Percentiles rank a stretch among this genome's conserved stretches.
Conservation (phyloP, 2,797 vertebrate species). For the Phalloptychus januarius region DNA sequence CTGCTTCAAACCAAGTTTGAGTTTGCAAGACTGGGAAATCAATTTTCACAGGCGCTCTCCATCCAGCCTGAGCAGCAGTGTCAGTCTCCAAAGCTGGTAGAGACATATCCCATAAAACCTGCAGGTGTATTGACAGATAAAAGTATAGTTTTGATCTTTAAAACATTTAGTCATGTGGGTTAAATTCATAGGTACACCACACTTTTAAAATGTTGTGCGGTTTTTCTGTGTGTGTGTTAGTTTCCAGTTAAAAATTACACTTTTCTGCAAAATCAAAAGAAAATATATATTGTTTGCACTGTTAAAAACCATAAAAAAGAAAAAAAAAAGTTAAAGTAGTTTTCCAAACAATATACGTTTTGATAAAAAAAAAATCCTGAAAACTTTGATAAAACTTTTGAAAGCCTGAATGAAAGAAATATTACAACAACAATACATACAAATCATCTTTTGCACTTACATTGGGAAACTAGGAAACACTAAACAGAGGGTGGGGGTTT, state of each 20-base stretch:
- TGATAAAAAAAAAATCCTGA: neutral
- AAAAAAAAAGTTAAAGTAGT: neutral
- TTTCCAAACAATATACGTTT: neutral
- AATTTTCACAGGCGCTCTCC: neutral
- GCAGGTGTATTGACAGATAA: neutral
- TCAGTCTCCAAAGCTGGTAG: neutral
- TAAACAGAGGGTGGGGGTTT: conserved; percentile 25
- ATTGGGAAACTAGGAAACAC: neutral
- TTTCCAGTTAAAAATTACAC: neutral
- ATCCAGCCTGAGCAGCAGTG: neutral
- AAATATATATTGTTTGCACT: neutral
- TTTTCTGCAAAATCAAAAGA: neutral
- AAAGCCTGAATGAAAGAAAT: neutral
- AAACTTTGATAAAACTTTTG: no score
- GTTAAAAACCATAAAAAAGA: no score
- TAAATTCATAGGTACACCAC: neutral
- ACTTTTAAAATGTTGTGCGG: neutral
- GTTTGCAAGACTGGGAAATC: neutral
- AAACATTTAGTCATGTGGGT: neutral
- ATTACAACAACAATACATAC: neutral
- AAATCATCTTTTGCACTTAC: neutral
- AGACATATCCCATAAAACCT: neutral
- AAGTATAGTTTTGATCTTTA: neutral
- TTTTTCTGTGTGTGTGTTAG: neutral
- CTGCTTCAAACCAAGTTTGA: no score